phyloP scores from a whole-genome alignment of 2,888 invertebrate genomes.

The Cheilosia variabilis region DNA sequence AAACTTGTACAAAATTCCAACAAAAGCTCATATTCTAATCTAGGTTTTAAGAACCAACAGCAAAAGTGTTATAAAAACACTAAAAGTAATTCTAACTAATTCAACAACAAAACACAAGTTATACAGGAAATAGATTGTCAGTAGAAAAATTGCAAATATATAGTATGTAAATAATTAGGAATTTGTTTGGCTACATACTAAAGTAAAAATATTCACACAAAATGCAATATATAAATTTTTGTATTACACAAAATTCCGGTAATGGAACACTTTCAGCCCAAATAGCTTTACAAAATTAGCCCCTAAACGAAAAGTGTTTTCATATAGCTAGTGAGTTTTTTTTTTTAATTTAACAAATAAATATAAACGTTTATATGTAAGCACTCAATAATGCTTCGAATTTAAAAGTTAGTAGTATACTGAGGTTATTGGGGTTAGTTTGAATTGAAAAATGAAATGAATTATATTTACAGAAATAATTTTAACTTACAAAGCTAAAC shows the following conservation, averaged over 20 bases:
- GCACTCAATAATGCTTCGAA: constrained; percentile 1
- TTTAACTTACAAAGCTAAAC: neutral
- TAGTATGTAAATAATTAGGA: constrained; percentile 26
- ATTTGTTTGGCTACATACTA: neutral
- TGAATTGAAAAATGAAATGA: neutral
- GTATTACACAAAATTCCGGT: neutral
- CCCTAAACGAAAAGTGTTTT: neutral
- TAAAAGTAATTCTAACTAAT: constrained; percentile 1
- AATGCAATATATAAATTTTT: constrained; percentile 11
- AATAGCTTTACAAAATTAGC: constrained; percentile 43
- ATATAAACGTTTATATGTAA: neutral
- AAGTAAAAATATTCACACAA: neutral
- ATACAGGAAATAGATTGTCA: neutral
- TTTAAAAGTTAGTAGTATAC: neutral
- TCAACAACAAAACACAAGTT: constrained; percentile 2
- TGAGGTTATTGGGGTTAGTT: constrained; percentile 2
- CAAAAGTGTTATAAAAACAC: neutral
- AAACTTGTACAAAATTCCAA: constrained; percentile 38
- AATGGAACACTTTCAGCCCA: neutral
- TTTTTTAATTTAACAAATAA: neutral
- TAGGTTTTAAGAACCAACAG: constrained; percentile 22
- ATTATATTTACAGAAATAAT: constrained; percentile 2
- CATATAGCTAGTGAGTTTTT: neutral
- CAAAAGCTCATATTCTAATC: constrained; percentile 27
- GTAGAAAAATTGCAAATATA: neutral